Evolutionary conservation across 2,113 vertebrate genomes (phyloP), one percentile per base, ranked within the genome.

Genomic region (Spermophilus dauricus): DNA sequence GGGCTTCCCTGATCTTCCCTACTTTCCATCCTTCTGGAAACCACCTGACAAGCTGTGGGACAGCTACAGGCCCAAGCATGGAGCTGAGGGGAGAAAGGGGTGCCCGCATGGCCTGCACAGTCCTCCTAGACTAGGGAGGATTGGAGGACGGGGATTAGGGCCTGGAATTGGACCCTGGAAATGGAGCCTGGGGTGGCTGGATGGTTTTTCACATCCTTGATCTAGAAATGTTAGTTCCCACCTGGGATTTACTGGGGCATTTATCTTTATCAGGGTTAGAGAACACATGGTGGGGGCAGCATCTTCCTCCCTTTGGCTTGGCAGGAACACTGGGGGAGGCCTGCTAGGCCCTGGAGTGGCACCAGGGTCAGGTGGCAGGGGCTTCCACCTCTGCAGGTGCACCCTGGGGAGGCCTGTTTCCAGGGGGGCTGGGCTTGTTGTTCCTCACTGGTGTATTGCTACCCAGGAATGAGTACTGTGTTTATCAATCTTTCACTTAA

Each of bases 341-440:
- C 30, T 53, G 4, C 13, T 12, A 76, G 37, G n/a, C 5, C 4
- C 0, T 3, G 11, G 16, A 30, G 3, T 20, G 37, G 9, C 4
- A 11, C 1, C 2, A 37, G 20, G 37, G 30, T 22, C 30, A 0
- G 26, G 63, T 56, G n/a, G 34, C 7, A 0, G 12, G 24, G 9
- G 9, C 28, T 28, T 11, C 56, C 24, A 39, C 8, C 32, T 32
- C 34, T 37, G 24, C 4, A 9, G 53, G 34, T 11, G 8, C 0
- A 7, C 32, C 5, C 65, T 9, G 1, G 6, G 10, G 45, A 53
- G 1, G 1, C 37, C 14, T 0, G 2, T 18, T 14, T 20, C 4
- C 56, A 24, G 0, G 4, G 0, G 5, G 8, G 4, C 18, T 20
- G 18, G 5, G n/a, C 17, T 76, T n/a, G 2, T 28, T 32, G 1